These are phyloP conservation scores for Procambarus clarkii DNA, from an alignment of 1,140 invertebrate species.

Conservation along the genomic window DNA sequence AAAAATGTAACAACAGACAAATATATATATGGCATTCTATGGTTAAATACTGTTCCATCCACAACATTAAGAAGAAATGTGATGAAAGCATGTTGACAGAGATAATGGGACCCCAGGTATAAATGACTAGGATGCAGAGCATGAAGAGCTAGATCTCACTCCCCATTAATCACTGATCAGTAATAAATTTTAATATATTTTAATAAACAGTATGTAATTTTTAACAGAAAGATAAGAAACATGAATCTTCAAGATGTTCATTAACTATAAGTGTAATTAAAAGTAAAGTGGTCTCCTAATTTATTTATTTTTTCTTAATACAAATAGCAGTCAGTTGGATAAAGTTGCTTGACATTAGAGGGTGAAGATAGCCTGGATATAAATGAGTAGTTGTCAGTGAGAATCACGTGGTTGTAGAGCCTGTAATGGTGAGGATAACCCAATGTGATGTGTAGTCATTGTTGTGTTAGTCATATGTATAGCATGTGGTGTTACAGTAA, in stretches of 20 bases:
- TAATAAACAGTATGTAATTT: too few relatives aligned
- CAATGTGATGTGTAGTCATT: neutral
- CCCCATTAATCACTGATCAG: too few relatives aligned
- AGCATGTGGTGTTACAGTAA: slow-evolving; percentile 47
- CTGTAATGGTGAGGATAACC: neutral
- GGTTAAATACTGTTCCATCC: too few relatives aligned
- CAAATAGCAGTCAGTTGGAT: neutral
- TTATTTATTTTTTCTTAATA: neutral
- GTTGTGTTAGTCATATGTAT: slow-evolving; percentile 25
- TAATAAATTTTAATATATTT: too few relatives aligned
- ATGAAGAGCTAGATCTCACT: too few relatives aligned
- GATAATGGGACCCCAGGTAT: too few relatives aligned
- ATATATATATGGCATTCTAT: too few relatives aligned
- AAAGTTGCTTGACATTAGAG: neutral
- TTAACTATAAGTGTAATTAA: neutral
- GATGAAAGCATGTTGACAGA: too few relatives aligned
- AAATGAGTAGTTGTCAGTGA: neutral
- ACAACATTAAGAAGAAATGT: too few relatives aligned
- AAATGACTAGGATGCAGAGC: too few relatives aligned
- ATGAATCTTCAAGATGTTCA: neutral
- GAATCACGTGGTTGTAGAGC: neutral
- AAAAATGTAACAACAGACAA: too few relatives aligned
- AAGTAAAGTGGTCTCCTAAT: neutral
- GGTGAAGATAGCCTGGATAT: neutral
- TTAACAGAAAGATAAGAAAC: too few relatives aligned